These are phyloP conservation scores for Motacilla alba DNA, from an alignment of 2,113 vertebrate genomes.

Conservation along the genomic window DNA sequence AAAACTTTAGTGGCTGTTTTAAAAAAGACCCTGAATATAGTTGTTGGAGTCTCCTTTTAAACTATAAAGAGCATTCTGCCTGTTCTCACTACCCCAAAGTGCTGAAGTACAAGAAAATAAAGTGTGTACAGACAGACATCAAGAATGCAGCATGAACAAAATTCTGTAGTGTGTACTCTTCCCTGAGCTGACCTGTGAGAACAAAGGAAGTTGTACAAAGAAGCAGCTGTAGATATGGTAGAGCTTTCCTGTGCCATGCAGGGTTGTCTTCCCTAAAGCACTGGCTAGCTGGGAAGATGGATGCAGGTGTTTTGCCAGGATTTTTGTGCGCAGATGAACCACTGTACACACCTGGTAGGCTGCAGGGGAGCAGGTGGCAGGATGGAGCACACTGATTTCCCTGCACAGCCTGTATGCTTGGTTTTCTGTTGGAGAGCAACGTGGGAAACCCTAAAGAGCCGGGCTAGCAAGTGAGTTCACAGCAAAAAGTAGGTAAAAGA, in stretches of 20 bases:
- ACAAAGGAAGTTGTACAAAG: not conserved
- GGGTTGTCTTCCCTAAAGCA: not conserved
- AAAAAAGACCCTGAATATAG: not conserved
- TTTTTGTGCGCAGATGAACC: not conserved
- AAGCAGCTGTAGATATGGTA: fast-evolving
- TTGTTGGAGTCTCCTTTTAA: not conserved
- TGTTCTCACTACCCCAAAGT: not conserved
- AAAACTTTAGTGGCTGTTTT: not conserved
- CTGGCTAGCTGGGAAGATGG: not conserved
- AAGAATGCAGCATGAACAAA: not conserved
- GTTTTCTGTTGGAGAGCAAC: not conserved
- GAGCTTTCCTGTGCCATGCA: not conserved
- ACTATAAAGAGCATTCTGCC: not conserved
- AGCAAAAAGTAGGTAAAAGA: not conserved
- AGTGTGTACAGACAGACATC: not conserved
- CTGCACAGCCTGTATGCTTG: fast-evolving
- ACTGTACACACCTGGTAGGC: fast-evolving
- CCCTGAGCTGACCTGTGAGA: not conserved
- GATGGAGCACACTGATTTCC: not conserved
- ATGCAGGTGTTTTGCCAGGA: not conserved
- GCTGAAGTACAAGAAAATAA: not conserved
- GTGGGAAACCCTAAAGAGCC: not conserved
- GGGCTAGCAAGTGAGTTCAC: not conserved
- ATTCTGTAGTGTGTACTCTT: not conserved
- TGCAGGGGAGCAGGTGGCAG: fast-evolving